A percentile compares a stretch with the other conserved stretches of the same genome.
phyloP scores from a whole-genome alignment of 2,797 vertebrate genomes.

The Muscicapa striata region DNA sequence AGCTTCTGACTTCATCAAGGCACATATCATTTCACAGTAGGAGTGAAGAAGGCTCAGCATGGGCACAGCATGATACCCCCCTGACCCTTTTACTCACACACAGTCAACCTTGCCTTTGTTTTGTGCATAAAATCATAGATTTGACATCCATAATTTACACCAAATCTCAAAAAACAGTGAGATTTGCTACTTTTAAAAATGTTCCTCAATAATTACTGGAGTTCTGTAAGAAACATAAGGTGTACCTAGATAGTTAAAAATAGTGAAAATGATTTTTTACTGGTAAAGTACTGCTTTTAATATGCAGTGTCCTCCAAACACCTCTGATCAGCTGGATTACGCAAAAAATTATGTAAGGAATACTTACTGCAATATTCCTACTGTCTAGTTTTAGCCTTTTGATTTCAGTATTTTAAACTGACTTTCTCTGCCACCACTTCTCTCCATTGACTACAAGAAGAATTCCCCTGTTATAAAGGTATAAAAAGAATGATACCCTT shows the following conservation, averaged over 20 bases:
- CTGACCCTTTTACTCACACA: neutral
- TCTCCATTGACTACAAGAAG: neutral
- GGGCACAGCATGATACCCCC: neutral
- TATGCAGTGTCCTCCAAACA: neutral
- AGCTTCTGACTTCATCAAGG: neutral
- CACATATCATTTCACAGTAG: neutral
- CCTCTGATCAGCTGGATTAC: neutral
- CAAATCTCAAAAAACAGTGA: neutral
- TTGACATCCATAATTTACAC: neutral
- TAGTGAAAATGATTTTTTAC: neutral
- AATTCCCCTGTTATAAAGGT: neutral
- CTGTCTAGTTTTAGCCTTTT: neutral
- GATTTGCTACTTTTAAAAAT: neutral
- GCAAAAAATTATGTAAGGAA: neutral
- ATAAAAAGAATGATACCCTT: neutral
- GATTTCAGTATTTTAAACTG: neutral
- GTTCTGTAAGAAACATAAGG: neutral
- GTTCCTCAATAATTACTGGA: neutral
- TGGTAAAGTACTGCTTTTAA: neutral
- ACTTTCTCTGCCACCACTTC: neutral
- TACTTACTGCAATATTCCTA: neutral
- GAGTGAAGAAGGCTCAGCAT: neutral
- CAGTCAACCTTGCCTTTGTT: neutral
- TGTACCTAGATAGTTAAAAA: neutral
- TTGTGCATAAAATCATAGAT: neutral